These are phyloP conservation scores for Columba livia DNA, from an alignment of 2,113 vertebrate genomes.

Conservation along the genomic window DNA sequence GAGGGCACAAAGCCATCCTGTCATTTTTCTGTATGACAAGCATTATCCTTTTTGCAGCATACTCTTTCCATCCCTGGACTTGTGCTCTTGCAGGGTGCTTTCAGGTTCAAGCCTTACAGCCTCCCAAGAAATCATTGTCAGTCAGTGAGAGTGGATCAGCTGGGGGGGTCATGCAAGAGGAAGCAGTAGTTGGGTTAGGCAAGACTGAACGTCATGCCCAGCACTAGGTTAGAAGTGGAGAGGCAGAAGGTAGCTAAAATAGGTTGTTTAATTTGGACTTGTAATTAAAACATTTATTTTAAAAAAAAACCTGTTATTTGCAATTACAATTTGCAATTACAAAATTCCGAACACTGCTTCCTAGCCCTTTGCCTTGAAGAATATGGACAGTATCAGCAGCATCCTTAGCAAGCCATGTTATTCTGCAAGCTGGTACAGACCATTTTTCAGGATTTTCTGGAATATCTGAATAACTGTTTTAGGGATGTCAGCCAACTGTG, in stretches of 20 bases:
- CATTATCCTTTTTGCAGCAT: neutral
- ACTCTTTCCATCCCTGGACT: neutral
- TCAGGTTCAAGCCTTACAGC: neutral
- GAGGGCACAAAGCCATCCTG: neutral
- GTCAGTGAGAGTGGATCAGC: neutral
- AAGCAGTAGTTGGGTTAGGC: neutral
- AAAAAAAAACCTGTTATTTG: neutral
- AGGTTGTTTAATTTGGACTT: neutral
- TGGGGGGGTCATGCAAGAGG: neutral
- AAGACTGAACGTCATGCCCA: neutral
- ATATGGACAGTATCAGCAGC: neutral
- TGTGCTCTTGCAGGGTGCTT: neutral
- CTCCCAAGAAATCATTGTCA: fast-evolving
- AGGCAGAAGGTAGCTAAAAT: neutral
- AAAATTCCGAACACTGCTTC: neutral
- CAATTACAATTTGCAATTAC: neutral
- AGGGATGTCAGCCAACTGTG: neutral
- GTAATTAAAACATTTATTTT: neutral
- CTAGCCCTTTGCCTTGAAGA: neutral
- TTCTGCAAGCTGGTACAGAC: neutral
- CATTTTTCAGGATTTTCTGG: neutral
- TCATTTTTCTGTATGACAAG: neutral
- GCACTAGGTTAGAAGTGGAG: neutral
- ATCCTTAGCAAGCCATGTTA: neutral
- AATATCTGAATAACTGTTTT: neutral